phyloP scores from a whole-genome alignment of 2,888 invertebrate species.

The Drosophila rellima region DNA sequence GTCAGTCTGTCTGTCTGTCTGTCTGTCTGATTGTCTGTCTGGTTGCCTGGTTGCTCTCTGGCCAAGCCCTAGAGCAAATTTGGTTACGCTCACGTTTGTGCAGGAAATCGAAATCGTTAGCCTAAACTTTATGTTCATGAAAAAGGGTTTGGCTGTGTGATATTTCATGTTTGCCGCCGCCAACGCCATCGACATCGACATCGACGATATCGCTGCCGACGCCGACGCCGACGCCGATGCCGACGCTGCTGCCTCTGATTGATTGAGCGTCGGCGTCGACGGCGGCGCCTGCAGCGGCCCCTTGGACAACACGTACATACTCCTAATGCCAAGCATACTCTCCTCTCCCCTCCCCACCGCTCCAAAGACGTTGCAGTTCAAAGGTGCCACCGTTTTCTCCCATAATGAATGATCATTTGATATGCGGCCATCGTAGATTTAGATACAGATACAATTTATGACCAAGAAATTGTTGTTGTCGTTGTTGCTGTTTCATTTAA shows the following conservation, averaged over 20 bases:
- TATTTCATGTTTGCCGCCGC: slow-evolving; percentile 81
- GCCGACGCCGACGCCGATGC: slow-evolving; percentile 26
- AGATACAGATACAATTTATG: slow-evolving; percentile 56
- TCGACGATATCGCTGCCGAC: slow-evolving; percentile 41
- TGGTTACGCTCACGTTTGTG: slow-evolving; percentile 82
- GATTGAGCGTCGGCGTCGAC: slow-evolving; percentile 60
- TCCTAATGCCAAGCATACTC: slow-evolving; percentile 25
- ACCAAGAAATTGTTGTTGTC: slow-evolving; percentile 25
- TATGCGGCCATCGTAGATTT: slow-evolving; percentile 56
- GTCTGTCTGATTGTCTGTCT: neutral
- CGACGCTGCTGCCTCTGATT: slow-evolving; percentile 57
- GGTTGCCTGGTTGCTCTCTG: slow-evolving; percentile 16
- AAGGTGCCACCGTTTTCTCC: slow-evolving; percentile 70
- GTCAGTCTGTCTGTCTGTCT: neutral
- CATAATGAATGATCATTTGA: slow-evolving; percentile 68
- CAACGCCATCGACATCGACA: slow-evolving; percentile 56
- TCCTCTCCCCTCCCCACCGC: neutral
- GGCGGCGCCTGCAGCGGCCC: slow-evolving; percentile 55
- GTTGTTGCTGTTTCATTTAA: slow-evolving; percentile 32
- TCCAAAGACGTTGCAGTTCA: slow-evolving; percentile 62
- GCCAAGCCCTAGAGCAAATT: slow-evolving; percentile 79
- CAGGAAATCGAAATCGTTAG: slow-evolving; percentile 73
- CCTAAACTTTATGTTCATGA: slow-evolving; percentile 69
- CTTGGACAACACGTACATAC: slow-evolving; percentile 68
- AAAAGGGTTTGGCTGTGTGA: slow-evolving; percentile 78